phyloP scores from a whole-genome alignment of 2,888 invertebrate species.

The Luperina testacea region DNA sequence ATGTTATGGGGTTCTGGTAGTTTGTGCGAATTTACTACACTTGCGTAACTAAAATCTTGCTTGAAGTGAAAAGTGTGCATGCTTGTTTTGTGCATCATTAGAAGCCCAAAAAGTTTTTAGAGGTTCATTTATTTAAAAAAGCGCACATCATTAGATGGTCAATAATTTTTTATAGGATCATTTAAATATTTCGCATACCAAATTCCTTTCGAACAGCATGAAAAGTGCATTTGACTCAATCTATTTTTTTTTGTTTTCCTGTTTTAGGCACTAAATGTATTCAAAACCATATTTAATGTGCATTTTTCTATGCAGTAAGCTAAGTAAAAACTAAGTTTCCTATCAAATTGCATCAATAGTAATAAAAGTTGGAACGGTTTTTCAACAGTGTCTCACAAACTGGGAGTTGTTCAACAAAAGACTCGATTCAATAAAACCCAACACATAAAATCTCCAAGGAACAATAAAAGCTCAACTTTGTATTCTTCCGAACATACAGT shows the following conservation, averaged over 20 bases:
- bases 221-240: not conserved
- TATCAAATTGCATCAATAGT: slow-evolving; percentile 47
- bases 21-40: slow-evolving; percentile 14
- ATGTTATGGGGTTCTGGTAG: slow-evolving; percentile 37
- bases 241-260: not conserved
- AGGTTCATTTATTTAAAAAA: not conserved
- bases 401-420: slow-evolving; percentile 66
- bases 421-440: slow-evolving; percentile 75
- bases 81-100: not conserved
- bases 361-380: slow-evolving; percentile 58
- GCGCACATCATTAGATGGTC: not conserved
- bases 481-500: slow-evolving; percentile 67
- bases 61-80: not conserved
- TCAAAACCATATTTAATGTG: not conserved
- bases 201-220: not conserved
- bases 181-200: not conserved
- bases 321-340: slow-evolving; percentile 7
- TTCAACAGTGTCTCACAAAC: slow-evolving; percentile 52
- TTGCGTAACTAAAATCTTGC: slow-evolving; percentile 1
- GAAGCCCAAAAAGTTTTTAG: not conserved
- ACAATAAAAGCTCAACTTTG: slow-evolving; percentile 74
- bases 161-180: not conserved
- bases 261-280: not conserved
- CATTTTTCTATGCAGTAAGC: not conserved
- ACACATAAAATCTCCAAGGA: slow-evolving; percentile 71